Conservation (phyloP, 2,888 invertebrate genomes). For the Entomobrya proxima region DNA sequence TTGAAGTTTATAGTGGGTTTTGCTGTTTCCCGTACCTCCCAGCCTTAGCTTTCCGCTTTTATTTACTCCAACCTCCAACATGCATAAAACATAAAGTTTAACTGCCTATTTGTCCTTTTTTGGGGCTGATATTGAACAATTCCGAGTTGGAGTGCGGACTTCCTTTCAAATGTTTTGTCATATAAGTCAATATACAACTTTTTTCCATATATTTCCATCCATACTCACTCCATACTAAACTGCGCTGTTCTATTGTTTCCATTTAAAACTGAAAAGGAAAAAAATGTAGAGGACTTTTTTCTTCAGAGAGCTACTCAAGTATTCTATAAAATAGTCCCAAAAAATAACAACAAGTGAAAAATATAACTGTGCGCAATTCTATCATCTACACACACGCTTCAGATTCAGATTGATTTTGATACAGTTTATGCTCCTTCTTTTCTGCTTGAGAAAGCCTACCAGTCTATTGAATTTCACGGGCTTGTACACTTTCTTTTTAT, state of each 20-base stretch:
- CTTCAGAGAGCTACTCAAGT: too few relatives aligned
- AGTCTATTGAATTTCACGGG: conserved; percentile 17
- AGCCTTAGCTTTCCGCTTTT: background rate
- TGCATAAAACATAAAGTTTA: conserved; percentile 25
- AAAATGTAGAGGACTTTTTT: too few relatives aligned
- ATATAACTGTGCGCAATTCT: too few relatives aligned
- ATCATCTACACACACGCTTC: too few relatives aligned
- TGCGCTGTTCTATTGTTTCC: too few relatives aligned
- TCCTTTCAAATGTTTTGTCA: too few relatives aligned
- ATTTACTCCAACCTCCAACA: background rate
- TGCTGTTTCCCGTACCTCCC: background rate
- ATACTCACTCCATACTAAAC: too few relatives aligned
- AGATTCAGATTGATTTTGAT: background rate
- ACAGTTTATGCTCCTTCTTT: background rate
- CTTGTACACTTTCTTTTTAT: background rate
- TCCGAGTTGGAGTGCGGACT: background rate
- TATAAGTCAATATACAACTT: too few relatives aligned
- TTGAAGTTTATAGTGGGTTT: too few relatives aligned
- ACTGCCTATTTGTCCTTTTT: background rate
- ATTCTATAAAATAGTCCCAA: too few relatives aligned
- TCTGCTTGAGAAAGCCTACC: background rate
- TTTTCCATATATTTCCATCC: too few relatives aligned
- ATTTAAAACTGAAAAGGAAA: too few relatives aligned
- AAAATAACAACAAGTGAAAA: conserved; percentile 33
- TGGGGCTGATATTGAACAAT: background rate